Base-by-base conservation (phyloP, 1,140 invertebrate species). In the Drosophila grimshawi region DNA sequence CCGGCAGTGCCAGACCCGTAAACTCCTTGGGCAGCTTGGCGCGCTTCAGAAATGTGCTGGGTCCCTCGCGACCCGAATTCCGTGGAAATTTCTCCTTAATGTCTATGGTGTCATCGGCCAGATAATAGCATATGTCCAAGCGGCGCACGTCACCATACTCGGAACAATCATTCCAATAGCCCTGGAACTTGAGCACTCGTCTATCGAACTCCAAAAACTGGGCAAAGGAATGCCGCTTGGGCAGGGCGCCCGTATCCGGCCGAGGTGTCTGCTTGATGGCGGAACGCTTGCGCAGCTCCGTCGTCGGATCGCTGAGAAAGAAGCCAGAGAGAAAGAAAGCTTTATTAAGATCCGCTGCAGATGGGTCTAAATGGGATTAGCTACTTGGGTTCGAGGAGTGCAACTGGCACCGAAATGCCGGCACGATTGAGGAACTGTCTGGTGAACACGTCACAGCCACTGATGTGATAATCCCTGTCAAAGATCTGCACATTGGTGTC, bases 91-190 rank as follows among this genome's bases (percentile, higher is more conserved):
- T 94, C 93, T 97, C 97, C 73, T 96, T 95, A 3, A 99, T 95
- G 91, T 98, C 97, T 11, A 98, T 95, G 0, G 97, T 98, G 86
- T 98, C 96, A 91, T 99, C 97, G 0, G 96, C 95, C 8, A 98
- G 93, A 92, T 96, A 98, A 92, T 97, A 98, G 91, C 95, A 94
- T 4, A 98, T 93, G 79, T 96, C 95, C 3, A 97, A 92, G 78
- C 96, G 93, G 76, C 97, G 95, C n/a, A 97, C 85, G 37, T 95
- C 93, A 37, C 97, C 95, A 91, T 95, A 95, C 81, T 95, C 94
- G 35, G 94, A 95, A 5, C 95, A 94, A 89, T 98, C 97, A 90
- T 98, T 97, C 97, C 98, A 98, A 76, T 97, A 97, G 30, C 95
- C 97, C 78, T 95, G 96, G 91, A 99, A 98, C 78, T 97, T 94